Base-by-base conservation (phyloP, 2,113 vertebrate genomes). In the Otus sunia region DNA sequence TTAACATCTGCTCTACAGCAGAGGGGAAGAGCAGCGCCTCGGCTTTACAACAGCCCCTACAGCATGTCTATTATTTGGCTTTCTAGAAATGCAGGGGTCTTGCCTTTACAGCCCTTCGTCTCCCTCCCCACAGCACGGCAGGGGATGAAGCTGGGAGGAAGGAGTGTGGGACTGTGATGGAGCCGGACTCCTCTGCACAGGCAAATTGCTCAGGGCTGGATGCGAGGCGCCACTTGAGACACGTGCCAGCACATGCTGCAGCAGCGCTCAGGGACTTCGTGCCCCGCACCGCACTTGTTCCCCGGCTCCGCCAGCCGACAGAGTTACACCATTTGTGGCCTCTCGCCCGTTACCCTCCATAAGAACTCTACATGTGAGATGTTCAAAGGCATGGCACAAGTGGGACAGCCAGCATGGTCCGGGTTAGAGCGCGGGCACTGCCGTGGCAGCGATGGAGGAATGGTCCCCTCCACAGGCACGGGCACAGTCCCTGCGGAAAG, bases 201-300 rank as follows among this genome's bases (percentile, higher is more conserved):
- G 37, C 37, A 15, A n/a, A 58, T 26, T 2, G 1, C 37, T n/a
- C 1, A 1, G 59, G 23, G 60, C 41, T 17, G 41, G 62, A 15
- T 23, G 21, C 4, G 3, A 34, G 66, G 21, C 49, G 53, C 2
- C 22, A 17, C 52, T 66, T 0, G 0, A 68, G 72, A 27, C 83
- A 39, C 0, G 1, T 18, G 68, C 20, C 68, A 43, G 36, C 34
- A 16, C 0, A 0, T 27, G 41, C 49, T 23, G 34, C 6, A 4
- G 49, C 22, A 5, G 10, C 1, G 5, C 39, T 47, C 9, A 1
- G 49, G 63, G 20, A 63, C 22, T 10, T 37, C 0, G 0, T 15
- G 41, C 11, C 56, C 32, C 6, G 3, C 50, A 10, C 0, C 0
- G 7, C 1, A 11, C 79, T 41, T 0, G 0, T 15, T 10, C 25